A percentile compares a stretch with the other conserved stretches of the same genome.
These are phyloP conservation scores for Chalcosyrphus nemorum DNA, from an alignment of 2,888 invertebrate species.

Conservation along the genomic window DNA sequence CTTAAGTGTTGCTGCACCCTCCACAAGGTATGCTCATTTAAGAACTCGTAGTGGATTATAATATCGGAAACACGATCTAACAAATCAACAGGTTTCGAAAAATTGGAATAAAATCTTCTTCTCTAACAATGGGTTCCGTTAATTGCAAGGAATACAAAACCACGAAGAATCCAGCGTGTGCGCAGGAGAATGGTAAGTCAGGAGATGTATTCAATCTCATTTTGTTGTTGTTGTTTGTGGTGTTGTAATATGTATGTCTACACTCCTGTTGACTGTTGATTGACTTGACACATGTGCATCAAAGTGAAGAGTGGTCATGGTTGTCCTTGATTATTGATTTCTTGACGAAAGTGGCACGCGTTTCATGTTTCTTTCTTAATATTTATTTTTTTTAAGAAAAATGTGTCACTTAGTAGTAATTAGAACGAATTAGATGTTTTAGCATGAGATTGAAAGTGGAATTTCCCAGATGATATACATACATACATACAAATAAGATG, in stretches of 20 bases:
- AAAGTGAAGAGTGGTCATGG: slow-evolving; percentile 25
- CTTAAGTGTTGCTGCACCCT: background rate
- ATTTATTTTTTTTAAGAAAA: background rate
- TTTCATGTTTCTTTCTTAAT: too few relatives aligned
- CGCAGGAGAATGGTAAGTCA: slow-evolving; percentile 68
- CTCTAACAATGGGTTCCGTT: slow-evolving; percentile 78
- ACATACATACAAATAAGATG: too few relatives aligned
- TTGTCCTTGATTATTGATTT: slow-evolving; percentile 45
- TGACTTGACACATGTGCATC: slow-evolving; percentile 38
- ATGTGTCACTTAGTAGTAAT: background rate
- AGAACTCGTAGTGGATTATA: background rate
- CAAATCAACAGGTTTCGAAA: slow-evolving; percentile 54
- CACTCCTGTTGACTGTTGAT: slow-evolving; percentile 18
- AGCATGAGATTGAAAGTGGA: slow-evolving; percentile 9
- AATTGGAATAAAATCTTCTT: background rate
- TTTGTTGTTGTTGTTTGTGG: background rate
- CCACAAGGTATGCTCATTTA: slow-evolving; percentile 28
- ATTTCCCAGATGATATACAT: slow-evolving; percentile 16
- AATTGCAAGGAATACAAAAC: slow-evolving; percentile 81
- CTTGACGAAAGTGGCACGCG: background rate
- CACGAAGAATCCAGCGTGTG: slow-evolving; percentile 66
- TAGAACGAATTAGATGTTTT: background rate
- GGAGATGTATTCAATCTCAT: slow-evolving; percentile 2
- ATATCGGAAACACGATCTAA: background rate
- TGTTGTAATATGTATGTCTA: background rate